Conservation (phyloP, 1,140 invertebrate species). For the Xylocopa sonorina region DNA sequence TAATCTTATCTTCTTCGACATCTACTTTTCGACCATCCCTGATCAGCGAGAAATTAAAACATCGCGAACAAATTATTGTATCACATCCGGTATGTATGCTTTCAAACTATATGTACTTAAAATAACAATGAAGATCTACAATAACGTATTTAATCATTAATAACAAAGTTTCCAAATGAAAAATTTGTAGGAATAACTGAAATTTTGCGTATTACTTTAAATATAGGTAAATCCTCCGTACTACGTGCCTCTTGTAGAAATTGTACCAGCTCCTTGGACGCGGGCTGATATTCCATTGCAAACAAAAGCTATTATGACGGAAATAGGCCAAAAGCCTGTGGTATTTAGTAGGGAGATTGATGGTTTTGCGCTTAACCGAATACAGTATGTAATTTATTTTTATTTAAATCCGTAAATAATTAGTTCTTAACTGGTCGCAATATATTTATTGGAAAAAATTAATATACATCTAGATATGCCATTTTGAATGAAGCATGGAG, state of each 20-base stretch:
- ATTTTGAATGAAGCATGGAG: slow-evolving; percentile 96
- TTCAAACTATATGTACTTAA: slow-evolving; percentile 21
- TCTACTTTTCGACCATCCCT: slow-evolving; percentile 94
- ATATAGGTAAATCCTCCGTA: slow-evolving; percentile 95
- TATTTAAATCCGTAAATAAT: not conserved
- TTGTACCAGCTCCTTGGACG: slow-evolving; percentile 96
- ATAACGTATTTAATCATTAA: not conserved
- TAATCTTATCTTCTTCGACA: slow-evolving; percentile 94
- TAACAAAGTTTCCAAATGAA: not conserved
- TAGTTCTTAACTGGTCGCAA: not conserved
- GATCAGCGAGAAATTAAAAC: slow-evolving; percentile 90
- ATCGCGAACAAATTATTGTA: slow-evolving; percentile 89
- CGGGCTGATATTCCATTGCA: slow-evolving; percentile 86
- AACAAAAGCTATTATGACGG: slow-evolving; percentile 90
- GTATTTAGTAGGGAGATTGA: slow-evolving; percentile 92
- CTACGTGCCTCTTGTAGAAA: slow-evolving; percentile 96
- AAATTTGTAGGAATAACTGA: slow-evolving; percentile 1
- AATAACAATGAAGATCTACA: slow-evolving; percentile 4
- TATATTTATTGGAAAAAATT: not conserved
- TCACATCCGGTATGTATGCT: slow-evolving; percentile 90
- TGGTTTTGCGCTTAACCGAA: slow-evolving; percentile 96
- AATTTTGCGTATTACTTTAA: not conserved
- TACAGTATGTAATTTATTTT: slow-evolving; percentile 87
- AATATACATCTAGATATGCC: slow-evolving; percentile 86
- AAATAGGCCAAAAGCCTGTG: slow-evolving; percentile 95